A percentile compares a stretch with the other conserved stretches of the same genome.
Conservation (phyloP, 2,888 invertebrate genomes). For the Siphlonurus alternatus region DNA sequence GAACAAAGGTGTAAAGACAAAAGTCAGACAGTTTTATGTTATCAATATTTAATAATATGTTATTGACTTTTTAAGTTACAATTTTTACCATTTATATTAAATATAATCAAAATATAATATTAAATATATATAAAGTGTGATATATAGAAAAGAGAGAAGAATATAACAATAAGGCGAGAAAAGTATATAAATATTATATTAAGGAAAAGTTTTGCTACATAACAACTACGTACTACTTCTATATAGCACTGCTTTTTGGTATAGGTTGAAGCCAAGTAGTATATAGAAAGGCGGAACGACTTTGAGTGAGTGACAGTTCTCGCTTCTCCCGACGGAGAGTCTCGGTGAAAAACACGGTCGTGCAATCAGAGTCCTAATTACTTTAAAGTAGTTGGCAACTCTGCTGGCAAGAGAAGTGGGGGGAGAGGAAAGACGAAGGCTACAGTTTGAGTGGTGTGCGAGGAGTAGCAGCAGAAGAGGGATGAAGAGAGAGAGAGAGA, state of each 20-base stretch:
- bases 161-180: background rate
- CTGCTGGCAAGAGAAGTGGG: background rate
- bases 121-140: too few relatives aligned
- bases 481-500: background rate
- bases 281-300: too few relatives aligned
- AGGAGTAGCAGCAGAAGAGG: background rate
- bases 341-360: constrained; percentile 18
- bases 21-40: too few relatives aligned
- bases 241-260: too few relatives aligned
- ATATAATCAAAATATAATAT: too few relatives aligned
- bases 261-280: too few relatives aligned
- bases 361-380: constrained; percentile 27
- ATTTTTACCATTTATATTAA: too few relatives aligned
- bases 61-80: too few relatives aligned
- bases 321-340: background rate
- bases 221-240: too few relatives aligned
- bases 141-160: background rate
- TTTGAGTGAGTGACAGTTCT: background rate
- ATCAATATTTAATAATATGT: too few relatives aligned
- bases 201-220: too few relatives aligned
- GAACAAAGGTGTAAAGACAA: too few relatives aligned
- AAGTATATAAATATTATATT: background rate
- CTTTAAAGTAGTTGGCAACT: constrained; percentile 23
- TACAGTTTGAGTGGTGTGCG: constrained; percentile 5
- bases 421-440: constrained; percentile 7